phyloP scores from a whole-genome alignment of 1,140 invertebrate species.

The Thaumatotibia leucotreta region DNA sequence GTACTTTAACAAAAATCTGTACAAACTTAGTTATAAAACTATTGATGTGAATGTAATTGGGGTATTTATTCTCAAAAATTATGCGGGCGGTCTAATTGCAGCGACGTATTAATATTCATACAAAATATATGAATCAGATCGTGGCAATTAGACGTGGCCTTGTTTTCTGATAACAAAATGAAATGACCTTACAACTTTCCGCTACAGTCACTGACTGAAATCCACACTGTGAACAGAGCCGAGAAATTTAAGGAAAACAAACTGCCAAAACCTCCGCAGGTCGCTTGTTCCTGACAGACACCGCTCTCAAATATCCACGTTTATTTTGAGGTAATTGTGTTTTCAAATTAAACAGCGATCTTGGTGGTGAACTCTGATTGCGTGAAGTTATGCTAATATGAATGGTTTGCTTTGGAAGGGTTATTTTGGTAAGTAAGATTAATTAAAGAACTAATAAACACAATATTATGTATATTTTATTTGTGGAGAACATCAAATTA shows the following conservation, averaged over 20 bases:
- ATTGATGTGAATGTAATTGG: too few species aligned
- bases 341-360: constrained; percentile 18
- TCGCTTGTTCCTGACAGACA: constrained; percentile 23
- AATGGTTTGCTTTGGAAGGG: not conserved
- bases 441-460: too few species aligned
- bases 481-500: too few species aligned
- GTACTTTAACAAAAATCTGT: too few species aligned
- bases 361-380: not conserved
- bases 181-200: not conserved
- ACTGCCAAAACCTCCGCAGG: constrained; percentile 9
- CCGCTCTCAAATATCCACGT: constrained; percentile 16
- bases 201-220: not conserved
- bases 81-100: too few species aligned
- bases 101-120: too few species aligned
- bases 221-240: not conserved
- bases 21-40: too few species aligned
- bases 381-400: not conserved
- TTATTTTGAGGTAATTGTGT: constrained; percentile 26
- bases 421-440: not conserved
- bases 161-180: not conserved
- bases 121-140: too few species aligned
- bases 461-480: too few species aligned
- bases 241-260: constrained; percentile 19
- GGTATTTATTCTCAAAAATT: too few species aligned
- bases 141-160: too few species aligned